Evolutionary conservation across 2,888 invertebrate species (phyloP), one percentile per base, ranked within the genome.

Genomic region (Latheticus oryzae): DNA sequence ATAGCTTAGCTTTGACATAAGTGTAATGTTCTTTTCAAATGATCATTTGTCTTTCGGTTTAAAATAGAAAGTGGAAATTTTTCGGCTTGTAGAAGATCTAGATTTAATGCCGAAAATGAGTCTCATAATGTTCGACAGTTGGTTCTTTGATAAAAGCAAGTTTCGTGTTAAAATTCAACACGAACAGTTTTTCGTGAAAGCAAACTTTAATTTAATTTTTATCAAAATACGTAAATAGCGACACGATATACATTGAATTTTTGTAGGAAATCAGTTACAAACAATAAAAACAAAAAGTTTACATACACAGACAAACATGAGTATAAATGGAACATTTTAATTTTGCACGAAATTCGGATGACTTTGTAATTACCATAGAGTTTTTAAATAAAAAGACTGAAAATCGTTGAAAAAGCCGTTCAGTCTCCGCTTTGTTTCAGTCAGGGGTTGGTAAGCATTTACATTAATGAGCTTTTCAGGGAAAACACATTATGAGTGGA

Each of bases 391-490:
- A 13, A 38, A 11, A 11, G 5, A 32, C 12, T 37, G 28, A 59
- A 59, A 59, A 59, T 45, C 42, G 38, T 24, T 30, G 59, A 43
- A 55, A 56, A 56, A 56, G 42, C 37, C 21, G 48, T 50, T 38
- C 28, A 30, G 47, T 26, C 23, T 19, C 8, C 28, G 57, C 48
- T 58, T 58, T 54, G 54, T 58, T 48, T 37, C 43, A 30, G 32
- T 32, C 13, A 26, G 45, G 60, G 60, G 58, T 42, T 26, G 45
- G 37, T 59, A 47, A 47, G 58, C 60, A 62, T 62, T 62, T 60
- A 60, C 62, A 61, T 62, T 62, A 62, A 62, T 60, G 62, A 62
- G 58, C 58, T 60, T 58, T 60, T 48, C 56, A 33, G 57, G 57
- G 53, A 48, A 38, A 60, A 59, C 58, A 57, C 61, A 55, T 51